Evolutionary conservation across 2,113 vertebrate species (phyloP), one percentile per base, ranked within the genome.

Genomic region (Ameiurus melas): DNA sequence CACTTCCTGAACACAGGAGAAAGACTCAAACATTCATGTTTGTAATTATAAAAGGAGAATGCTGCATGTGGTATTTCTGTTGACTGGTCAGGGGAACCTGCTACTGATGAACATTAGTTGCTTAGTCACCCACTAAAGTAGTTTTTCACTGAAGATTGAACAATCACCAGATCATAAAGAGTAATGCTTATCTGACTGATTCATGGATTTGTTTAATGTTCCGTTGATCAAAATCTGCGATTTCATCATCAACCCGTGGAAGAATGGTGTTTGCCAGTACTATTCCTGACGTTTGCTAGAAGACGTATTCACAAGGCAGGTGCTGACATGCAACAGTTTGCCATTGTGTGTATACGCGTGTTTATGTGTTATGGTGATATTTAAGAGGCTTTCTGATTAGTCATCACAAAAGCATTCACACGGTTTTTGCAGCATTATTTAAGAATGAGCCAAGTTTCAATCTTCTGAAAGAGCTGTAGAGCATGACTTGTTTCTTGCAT

Each of bases 311-410:
- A 80, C 55, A 9, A 57, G 33, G 68, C 57, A 82, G 33, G 86
- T 87, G 57, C 47, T 82, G 30, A 71, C 83, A 90, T 77, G 70
- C 83, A 90, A 82, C 57, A 87, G 57, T n/a, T 85, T 33, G 75
- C 79, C 13, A 85, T 14, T 82, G 39, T 39, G 9, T 57, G 60
- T 2, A 62, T 47, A 57, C 10, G 57, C 3, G 53, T 39, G 57
- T 16, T 1, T 12, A 8, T 20, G 53, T 16, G 57, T 16, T 14
- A 30, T 4, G 2, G 80, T 27, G 22, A 83, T 39, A 60, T 27
- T 62, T 16, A 62, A 43, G 22, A 62, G 20, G 30, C 16, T 39
- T 82, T 25, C n/a, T 16, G 57, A 62, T 27, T 36, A 83, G 80
- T 83, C 57, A 83, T 1, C 58, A 43, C 6, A 22, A 83, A 82